Base-by-base conservation (phyloP, 2,888 invertebrate species). In the Aproaerema taeniolella region DNA sequence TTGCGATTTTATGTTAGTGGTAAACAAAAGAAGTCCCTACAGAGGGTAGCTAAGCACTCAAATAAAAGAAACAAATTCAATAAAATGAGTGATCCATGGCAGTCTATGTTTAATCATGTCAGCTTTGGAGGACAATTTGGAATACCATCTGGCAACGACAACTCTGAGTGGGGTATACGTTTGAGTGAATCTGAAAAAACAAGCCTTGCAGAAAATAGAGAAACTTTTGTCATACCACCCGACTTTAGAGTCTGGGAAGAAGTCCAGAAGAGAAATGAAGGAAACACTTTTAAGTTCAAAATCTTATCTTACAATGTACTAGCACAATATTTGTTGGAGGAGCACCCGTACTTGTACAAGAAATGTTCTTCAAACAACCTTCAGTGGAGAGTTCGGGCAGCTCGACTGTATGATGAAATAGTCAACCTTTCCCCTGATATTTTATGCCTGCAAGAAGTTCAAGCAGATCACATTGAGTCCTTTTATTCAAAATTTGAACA, bases 391-490 rank as follows among this genome's bases (percentile, higher is more conserved):
- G 75, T 87, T 30, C 88, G 98, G 33, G 89, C 87, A 4, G 48
- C 69, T 0, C 74, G 72, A 20, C 50, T 90, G 0, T 80, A 66
- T 15, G 61, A 85, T 1, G 89, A 90, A 62, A 86, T 90, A 29
- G 45, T 63, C 1, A 58, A 52, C 10, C 51, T 89, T 24, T 67
- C 74, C 11, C 89, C 90, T 0, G 89, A 89, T 52, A 90, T 96
- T 42, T 61, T 96, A 42, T 95, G 95, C 66, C 77, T 98, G 5
- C 98, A 98, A 89, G 98, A 98, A 88, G 94, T 98, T 32, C 94
- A 97, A 79, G 87, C 87, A 8, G 87, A 90, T n/a, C 95, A 96
- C 67, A 77, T 94, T 38, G 53, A 77, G 7, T 81, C 87, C 34
- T 92, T 93, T 65, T 91, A 87, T 57, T 67, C 67, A 35, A 89